A percentile compares a stretch with the other conserved stretches of the same genome.
Conservation (phyloP, 2,113 vertebrate species). For the Ciconia stormi region DNA sequence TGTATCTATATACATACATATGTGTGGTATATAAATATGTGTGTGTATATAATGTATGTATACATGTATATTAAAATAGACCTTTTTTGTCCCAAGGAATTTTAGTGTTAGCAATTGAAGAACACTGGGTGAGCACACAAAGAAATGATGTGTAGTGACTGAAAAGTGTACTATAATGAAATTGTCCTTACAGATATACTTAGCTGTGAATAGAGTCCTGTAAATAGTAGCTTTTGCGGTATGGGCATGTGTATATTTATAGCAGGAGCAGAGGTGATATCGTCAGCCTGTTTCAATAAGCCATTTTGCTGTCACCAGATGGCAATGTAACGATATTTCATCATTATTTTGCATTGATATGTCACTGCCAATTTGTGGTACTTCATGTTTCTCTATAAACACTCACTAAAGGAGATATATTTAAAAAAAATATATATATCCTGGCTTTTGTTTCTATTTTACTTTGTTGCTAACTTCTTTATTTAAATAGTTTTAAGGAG, state of each 20-base stretch:
- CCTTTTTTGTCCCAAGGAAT: background rate
- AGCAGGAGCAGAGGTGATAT: background rate
- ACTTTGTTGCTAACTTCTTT: background rate
- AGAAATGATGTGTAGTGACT: background rate
- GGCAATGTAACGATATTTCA: background rate
- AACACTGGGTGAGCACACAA: rapidly evolving
- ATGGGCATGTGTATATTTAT: background rate
- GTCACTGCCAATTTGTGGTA: background rate
- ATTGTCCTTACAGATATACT: background rate
- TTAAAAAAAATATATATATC: background rate
- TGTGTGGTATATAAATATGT: rapidly evolving
- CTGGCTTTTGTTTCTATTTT: background rate
- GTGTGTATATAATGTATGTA: too few relatives aligned
- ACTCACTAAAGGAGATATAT: background rate
- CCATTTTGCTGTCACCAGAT: background rate
- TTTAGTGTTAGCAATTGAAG: background rate
- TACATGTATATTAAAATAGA: rapidly evolving
- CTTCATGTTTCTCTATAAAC: background rate
- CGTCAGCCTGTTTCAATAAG: background rate
- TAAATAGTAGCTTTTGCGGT: background rate
- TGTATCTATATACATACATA: rapidly evolving
- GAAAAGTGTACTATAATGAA: background rate
- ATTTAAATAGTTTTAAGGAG: background rate
- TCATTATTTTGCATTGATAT: background rate
- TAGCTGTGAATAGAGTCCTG: background rate